Percentiles rank a stretch among this genome's conserved stretches.
phyloP scores from a whole-genome alignment of 64 coral and sea anemone species.

The Catalaphyllia jardinei region DNA sequence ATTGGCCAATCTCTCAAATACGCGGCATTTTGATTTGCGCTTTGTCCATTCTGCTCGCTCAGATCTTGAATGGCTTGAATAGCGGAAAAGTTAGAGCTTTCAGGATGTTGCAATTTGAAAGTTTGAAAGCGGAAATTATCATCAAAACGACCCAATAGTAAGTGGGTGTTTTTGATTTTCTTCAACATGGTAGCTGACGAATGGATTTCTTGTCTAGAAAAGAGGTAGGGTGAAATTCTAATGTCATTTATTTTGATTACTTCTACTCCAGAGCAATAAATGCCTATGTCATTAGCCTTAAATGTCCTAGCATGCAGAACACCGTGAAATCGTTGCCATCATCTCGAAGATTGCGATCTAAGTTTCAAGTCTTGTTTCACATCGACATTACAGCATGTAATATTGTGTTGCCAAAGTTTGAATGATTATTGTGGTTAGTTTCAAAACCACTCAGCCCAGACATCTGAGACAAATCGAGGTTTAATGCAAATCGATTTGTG shows the following conservation, averaged over 20 bases:
- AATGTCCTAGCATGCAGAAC: no score
- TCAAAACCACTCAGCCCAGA: no score
- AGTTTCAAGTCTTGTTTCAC: no score
- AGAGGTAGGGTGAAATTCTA: conserved; percentile 37
- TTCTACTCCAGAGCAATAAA: background rate
- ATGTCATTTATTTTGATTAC: background rate
- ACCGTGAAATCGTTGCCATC: no score
- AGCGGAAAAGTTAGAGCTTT: background rate
- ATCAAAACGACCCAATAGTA: background rate
- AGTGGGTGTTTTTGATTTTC: background rate
- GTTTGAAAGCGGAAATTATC: background rate
- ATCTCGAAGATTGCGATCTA: no score
- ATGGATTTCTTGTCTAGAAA: conserved; percentile 66
- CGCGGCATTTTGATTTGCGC: background rate
- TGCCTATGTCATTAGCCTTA: no score
- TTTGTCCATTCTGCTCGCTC: background rate
- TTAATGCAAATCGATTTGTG: no score
- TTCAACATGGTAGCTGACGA: conserved; percentile 49
- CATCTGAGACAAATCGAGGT: no score
- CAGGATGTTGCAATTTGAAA: background rate
- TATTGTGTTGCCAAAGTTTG: no score
- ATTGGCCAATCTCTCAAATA: background rate
- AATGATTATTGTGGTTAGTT: no score
- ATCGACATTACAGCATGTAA: no score
- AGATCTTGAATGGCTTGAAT: background rate